Percentiles rank a stretch among this genome's conserved stretches.
Evolutionary conservation across 2,113 vertebrate genomes (phyloP).

Genomic region (Anser brachyrhynchus): DNA sequence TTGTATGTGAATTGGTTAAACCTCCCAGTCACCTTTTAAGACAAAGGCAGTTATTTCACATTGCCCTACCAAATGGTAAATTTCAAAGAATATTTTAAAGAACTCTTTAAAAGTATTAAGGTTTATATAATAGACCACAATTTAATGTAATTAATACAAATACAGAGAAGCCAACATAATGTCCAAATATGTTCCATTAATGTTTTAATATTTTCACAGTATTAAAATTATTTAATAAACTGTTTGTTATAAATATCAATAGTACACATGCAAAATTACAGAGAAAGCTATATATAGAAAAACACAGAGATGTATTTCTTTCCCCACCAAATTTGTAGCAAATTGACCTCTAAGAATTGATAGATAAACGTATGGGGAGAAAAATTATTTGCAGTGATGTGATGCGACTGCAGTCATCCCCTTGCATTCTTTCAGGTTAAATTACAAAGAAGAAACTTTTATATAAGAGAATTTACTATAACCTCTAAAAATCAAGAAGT

Average conservation of each 20-base stretch:
- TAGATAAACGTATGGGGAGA: background rate
- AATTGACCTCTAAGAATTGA: background rate
- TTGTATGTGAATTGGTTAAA: slow-evolving; percentile 30
- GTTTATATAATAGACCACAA: background rate
- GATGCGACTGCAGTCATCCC: background rate
- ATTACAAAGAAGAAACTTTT: background rate
- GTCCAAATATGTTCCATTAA: background rate
- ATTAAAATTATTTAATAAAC: background rate
- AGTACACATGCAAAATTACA: background rate
- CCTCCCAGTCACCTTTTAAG: background rate
- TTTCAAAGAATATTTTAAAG: background rate
- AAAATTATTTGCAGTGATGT: background rate
- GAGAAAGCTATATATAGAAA: background rate
- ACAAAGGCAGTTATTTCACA: slow-evolving; percentile 7
- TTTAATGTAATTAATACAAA: background rate
- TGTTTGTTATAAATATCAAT: background rate
- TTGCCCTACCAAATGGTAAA: background rate
- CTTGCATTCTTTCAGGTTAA: background rate
- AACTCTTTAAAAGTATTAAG: background rate
- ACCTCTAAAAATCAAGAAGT: background rate
- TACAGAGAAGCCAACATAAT: background rate
- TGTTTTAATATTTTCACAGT: background rate
- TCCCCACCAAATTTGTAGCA: background rate
- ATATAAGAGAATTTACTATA: background rate
- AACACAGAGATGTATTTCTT: background rate